Base-by-base conservation (phyloP, 2,797 vertebrate species). In the Lates japonicus region DNA sequence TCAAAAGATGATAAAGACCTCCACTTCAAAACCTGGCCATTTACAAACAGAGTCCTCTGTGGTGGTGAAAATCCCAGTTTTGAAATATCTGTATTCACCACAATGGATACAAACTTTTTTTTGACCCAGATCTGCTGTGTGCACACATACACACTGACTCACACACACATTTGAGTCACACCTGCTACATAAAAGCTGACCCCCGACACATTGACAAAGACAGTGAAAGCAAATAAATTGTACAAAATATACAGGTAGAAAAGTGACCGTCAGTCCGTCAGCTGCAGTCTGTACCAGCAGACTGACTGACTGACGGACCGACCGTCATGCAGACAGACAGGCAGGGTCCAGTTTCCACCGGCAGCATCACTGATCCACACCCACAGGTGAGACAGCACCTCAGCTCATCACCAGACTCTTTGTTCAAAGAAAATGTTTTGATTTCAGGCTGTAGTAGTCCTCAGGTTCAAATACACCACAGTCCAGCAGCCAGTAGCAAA, bases 281-380 rank as follows among this genome's bases (percentile, higher is more conserved):
- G 88, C 67, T 57, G 41, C 78, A 76, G 91, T 92, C 94, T 78
- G 93, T 48, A 81, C 95, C 94, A 80, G 94, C 94, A 91, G 94
- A 92, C 88, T 11, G 75, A 25, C 72, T n/a, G 83, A 76, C 37
- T 3, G 67, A 70, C 52, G 0, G 58, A 33, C 71, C 8, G n/a
- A n/a, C n/a, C n/a, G 37, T 7, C 78, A n/a, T 31, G 5, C 65
- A 67, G 72, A n/a, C 65, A 22, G 71, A 44, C 76, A 44, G 68
- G 7, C 72, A 54, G 35, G 52, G 54, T 72, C 73, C 73, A 61
- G 76, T 63, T 69, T 74, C 70, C 59, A 42, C 67, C 69, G 67
- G 41, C 35, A 63, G 66, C 65, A 12, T 44, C 62, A n/a, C 55
- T 35, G n/a, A 63, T 60, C 58, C 39, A 42, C 74, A n/a, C 49